Evolutionary conservation across 2,888 invertebrate genomes (phyloP), one percentile per base, ranked within the genome.

Genomic region (Panzeria rudis): DNA sequence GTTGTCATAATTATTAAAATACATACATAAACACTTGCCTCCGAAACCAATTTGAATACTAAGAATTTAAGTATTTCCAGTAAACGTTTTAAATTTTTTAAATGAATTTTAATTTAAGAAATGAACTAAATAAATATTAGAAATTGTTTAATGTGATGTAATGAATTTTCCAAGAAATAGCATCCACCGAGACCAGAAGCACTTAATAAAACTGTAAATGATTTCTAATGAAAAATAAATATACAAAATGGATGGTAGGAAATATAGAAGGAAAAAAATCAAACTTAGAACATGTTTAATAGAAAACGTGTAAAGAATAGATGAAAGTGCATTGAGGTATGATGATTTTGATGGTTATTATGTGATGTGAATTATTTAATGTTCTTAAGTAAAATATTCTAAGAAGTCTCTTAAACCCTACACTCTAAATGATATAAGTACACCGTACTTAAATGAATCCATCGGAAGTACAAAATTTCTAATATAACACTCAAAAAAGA

Each of bases 161-260:
- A 72, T 75, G 77, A 77, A 50, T 68, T 68, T 72, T 61, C 77
- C 54, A 41, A 78, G 81, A 73, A 86, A 84, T 66, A 54, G 6
- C 72, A 56, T 59, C 32, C 68, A 78, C 29, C 35, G 76, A 56
- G 64, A 86, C 77, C 83, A 84, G 86, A 77, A 87, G 86, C 86
- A 78, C 84, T 87, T 86, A 85, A 81, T 52, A 71, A 78, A 84
- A 87, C 86, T 69, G 64, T 78, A 44, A 76, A 72, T 78, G 81
- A 86, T 76, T 86, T 86, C 84, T 79, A 23, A 72, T 62, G 81
- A 85, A 86, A 77, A 85, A 78, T 38, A 82, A 82, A 82, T 54
- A 75, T 20, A 73, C 6, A 38, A 64, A 32, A 64, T 20, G 20
- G n/a, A 71, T 29, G 68, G 54, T 5, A 47, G 62, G 3, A 20